Percentiles rank a stretch among this genome's conserved stretches.
Conservation (phyloP, 2,888 invertebrate species). For the Apocheima hispidaria region DNA sequence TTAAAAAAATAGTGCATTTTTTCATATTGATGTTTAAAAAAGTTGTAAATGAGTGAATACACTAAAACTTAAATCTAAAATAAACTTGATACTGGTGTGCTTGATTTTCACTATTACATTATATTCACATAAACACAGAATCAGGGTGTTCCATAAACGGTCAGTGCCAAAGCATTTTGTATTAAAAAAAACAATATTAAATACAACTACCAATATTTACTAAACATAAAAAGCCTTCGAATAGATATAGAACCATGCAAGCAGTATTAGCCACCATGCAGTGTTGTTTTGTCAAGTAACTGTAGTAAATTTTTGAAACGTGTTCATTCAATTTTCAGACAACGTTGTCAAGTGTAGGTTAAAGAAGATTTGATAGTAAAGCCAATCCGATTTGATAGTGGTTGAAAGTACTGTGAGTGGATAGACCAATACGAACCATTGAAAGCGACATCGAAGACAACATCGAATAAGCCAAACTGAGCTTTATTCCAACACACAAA, state of each 20-base stretch:
- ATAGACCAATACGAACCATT: constrained; percentile 82
- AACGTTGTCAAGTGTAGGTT: constrained; percentile 68
- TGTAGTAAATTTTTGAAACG: constrained; percentile 54
- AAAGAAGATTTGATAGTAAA: constrained; percentile 57
- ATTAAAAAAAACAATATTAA: constrained; percentile 28
- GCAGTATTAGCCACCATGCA: constrained; percentile 77
- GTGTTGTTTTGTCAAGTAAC: constrained; percentile 71
- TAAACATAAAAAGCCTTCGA: constrained; percentile 84
- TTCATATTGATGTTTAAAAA: not conserved
- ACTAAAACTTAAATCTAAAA: constrained; percentile 13
- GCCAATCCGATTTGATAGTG: constrained; percentile 72
- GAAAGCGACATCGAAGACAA: constrained; percentile 85
- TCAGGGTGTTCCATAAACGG: constrained; percentile 42
- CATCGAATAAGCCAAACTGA: constrained; percentile 80
- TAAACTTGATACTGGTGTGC: constrained; percentile 20
- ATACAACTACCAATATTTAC: constrained; percentile 54
- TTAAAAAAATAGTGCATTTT: not conserved
- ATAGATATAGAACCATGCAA: constrained; percentile 77
- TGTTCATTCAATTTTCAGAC: constrained; percentile 59
- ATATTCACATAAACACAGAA: constrained; percentile 37
- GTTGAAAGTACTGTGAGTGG: constrained; percentile 73
- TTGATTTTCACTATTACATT: constrained; percentile 27
- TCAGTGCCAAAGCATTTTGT: constrained; percentile 60
- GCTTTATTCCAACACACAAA: constrained; percentile 44
- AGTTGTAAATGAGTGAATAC: constrained; percentile 1